phyloP scores from a whole-genome alignment of 1,140 invertebrate species.

The Neotoxoptera formosana region DNA sequence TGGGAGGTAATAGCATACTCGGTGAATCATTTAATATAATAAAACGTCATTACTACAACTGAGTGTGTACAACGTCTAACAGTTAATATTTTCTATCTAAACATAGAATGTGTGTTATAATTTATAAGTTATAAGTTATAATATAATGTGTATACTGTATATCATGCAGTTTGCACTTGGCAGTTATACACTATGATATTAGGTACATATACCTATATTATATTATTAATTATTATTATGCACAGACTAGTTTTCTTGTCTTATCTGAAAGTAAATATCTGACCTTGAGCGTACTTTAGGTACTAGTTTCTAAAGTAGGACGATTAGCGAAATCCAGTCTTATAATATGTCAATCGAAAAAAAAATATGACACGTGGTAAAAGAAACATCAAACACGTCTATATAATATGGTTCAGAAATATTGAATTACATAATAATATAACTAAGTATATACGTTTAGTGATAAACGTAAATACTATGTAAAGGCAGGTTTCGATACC shows the following conservation, averaged over 20 bases:
- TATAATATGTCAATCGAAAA: not conserved
- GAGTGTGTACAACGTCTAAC: too few species aligned
- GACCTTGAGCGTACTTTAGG: not conserved
- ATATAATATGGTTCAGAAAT: not conserved
- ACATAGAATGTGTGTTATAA: too few species aligned
- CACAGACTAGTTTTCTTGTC: not conserved
- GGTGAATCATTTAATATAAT: too few species aligned
- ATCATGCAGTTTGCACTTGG: too few species aligned
- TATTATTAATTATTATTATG: not conserved
- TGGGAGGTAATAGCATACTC: too few species aligned
- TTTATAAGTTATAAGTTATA: too few species aligned
- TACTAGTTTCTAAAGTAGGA: not conserved
- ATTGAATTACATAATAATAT: not conserved
- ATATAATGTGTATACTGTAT: too few species aligned
- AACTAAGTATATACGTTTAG: not conserved
- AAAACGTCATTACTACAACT: too few species aligned
- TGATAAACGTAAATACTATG: not conserved
- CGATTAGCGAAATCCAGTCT: not conserved
- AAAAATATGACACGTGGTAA: not conserved
- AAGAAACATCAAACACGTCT: not conserved
- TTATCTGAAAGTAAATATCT: not conserved
- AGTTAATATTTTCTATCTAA: too few species aligned
- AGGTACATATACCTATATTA: not conserved
- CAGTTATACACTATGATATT: not conserved
- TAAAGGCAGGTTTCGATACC: not conserved